phyloP scores from a whole-genome alignment of 2,888 invertebrate species.

The Scelioninae gen. 1 region DNA sequence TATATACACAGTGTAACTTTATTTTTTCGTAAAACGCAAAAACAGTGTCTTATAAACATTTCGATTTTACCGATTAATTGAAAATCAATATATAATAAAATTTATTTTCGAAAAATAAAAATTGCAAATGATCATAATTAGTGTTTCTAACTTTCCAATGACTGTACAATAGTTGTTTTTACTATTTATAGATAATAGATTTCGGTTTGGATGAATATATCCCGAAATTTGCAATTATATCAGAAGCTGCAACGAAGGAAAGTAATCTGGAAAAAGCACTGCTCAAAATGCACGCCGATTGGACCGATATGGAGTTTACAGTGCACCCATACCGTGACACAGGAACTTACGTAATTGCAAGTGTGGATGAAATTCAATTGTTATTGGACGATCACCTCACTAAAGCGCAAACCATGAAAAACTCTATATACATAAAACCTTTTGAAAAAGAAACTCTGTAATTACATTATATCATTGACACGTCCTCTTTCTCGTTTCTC shows the following conservation, averaged over 20 bases:
- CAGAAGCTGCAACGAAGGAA: slow-evolving; percentile 98
- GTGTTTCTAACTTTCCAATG: too few species aligned
- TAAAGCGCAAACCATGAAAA: slow-evolving; percentile 98
- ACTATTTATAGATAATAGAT: slow-evolving; percentile 87
- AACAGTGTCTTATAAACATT: too few species aligned
- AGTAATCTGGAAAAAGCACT: slow-evolving; percentile 95
- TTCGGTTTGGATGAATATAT: slow-evolving; percentile 95
- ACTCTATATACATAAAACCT: slow-evolving; percentile 97
- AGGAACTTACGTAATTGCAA: slow-evolving; percentile 94
- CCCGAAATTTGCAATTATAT: slow-evolving; percentile 94
- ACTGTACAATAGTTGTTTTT: too few species aligned
- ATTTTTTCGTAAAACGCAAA: neutral
- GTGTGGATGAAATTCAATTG: slow-evolving; percentile 97
- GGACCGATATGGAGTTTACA: slow-evolving; percentile 92
- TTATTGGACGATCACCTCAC: slow-evolving; percentile 97
- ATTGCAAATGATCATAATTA: too few species aligned
- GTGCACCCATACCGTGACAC: slow-evolving; percentile 92
- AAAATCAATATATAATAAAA: neutral
- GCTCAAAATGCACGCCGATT: slow-evolving; percentile 95
- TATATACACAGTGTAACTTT: neutral
- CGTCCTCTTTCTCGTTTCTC: too few species aligned
- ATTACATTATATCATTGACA: slow-evolving; percentile 78
- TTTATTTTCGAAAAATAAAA: too few species aligned
- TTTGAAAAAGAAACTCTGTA: slow-evolving; percentile 93
- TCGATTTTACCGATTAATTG: neutral